Percentiles rank a stretch among this genome's conserved stretches.
These are phyloP conservation scores for Drosophila willistoni DNA, from an alignment of 1,140 invertebrate species.

Conservation along the genomic window DNA sequence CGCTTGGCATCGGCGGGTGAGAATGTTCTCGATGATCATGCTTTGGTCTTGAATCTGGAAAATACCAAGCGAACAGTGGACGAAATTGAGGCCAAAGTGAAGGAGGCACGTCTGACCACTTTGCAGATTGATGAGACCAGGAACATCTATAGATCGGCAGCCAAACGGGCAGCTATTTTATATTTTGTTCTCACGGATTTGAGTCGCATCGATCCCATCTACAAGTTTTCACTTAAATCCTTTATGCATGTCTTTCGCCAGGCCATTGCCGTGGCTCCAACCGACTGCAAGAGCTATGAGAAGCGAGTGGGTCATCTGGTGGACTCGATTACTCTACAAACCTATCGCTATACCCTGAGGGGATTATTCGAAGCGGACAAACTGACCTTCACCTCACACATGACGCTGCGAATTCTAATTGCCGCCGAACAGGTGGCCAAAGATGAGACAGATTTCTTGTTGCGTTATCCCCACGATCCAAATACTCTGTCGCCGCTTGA, in stretches of 20 bases:
- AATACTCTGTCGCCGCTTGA: slow-evolving; percentile 90
- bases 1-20: slow-evolving; percentile 94
- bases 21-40: slow-evolving; percentile 95
- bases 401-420: slow-evolving; percentile 90
- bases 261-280: slow-evolving; percentile 89
- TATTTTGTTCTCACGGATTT: slow-evolving; percentile 98
- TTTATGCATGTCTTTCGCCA: slow-evolving; percentile 97
- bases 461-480: slow-evolving; percentile 90
- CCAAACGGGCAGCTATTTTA: slow-evolving; percentile 92
- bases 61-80: slow-evolving; percentile 96
- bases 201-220: slow-evolving; percentile 97
- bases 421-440: slow-evolving; percentile 88
- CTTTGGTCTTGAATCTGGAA: slow-evolving; percentile 95
- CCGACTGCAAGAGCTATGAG: slow-evolving; percentile 87
- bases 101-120: slow-evolving; percentile 93
- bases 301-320: slow-evolving; percentile 91
- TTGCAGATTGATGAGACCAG: slow-evolving; percentile 95
- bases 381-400: slow-evolving; percentile 94
- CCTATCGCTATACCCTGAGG: slow-evolving; percentile 94
- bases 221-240: slow-evolving; percentile 97
- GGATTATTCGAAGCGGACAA: slow-evolving; percentile 98
- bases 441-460: slow-evolving; percentile 93
- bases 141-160: slow-evolving; percentile 94
- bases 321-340: slow-evolving; percentile 94
- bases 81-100: slow-evolving; percentile 94